Conservation (phyloP, 2,113 vertebrate genomes). For the Mirza zaza region DNA sequence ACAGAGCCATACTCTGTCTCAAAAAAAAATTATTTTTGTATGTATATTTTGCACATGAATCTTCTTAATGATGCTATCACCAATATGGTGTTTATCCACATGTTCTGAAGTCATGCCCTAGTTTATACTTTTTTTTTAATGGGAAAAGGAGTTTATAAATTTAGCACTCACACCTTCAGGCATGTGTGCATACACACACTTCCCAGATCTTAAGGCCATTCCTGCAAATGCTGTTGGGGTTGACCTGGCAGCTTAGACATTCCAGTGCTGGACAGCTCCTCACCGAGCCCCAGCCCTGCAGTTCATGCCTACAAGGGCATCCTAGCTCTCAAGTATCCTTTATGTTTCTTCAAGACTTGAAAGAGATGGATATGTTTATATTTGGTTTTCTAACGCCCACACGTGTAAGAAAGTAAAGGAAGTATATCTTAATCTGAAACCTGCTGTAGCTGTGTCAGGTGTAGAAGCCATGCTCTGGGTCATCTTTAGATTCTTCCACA, state of each 20-base stretch:
- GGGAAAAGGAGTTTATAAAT: conserved; percentile 28
- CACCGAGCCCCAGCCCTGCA: neutral
- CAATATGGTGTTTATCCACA: neutral
- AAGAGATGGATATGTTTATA: neutral
- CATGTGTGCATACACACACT: neutral
- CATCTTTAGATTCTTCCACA: neutral
- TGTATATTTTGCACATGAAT: neutral
- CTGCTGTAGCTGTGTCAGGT: neutral
- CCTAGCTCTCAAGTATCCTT: neutral
- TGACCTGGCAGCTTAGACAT: neutral
- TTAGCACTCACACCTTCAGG: neutral
- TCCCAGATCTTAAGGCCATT: neutral
- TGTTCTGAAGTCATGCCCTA: neutral
- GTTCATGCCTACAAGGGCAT: no score
- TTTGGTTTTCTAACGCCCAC: neutral
- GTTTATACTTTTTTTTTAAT: neutral
- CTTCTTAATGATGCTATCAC: neutral
- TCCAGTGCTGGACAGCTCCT: neutral
- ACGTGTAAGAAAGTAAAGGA: neutral
- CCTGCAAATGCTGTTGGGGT: neutral
- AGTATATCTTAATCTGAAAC: neutral
- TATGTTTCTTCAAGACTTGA: neutral
- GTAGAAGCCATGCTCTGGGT: neutral
- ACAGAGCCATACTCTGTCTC: no score
- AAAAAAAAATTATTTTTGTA: no score